phyloP scores from a whole-genome alignment of 2,797 vertebrate genomes.

The Darevskia mixta region DNA sequence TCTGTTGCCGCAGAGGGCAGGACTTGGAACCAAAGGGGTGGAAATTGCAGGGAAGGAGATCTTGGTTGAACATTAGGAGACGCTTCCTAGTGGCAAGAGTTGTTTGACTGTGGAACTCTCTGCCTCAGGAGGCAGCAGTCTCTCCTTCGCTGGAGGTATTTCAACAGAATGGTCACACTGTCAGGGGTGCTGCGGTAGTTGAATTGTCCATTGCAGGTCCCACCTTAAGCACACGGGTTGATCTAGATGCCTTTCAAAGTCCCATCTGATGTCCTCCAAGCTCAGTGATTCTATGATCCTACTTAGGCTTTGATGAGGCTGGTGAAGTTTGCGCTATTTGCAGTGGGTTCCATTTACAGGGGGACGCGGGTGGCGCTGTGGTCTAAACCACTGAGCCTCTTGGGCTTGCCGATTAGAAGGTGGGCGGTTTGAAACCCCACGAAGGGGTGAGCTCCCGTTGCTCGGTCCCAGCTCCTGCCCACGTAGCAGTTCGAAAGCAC shows the following conservation, averaged over 20 bases:
- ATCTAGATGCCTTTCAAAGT: background rate
- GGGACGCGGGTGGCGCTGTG: too few relatives aligned
- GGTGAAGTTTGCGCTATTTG: background rate
- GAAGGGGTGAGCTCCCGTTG: too few relatives aligned
- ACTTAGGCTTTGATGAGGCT: background rate
- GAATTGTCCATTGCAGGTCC: background rate
- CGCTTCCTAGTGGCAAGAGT: background rate
- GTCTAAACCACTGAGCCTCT: too few relatives aligned
- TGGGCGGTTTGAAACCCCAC: too few relatives aligned
- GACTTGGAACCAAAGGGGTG: background rate
- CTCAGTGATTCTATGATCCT: too few relatives aligned
- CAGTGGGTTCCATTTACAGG: background rate
- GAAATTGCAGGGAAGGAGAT: background rate
- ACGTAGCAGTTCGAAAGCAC: too few relatives aligned
- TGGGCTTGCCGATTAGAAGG: too few relatives aligned
- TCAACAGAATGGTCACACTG: background rate
- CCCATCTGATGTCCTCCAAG: background rate
- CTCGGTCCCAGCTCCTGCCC: too few relatives aligned
- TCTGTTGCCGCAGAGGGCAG: background rate
- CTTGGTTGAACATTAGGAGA: background rate
- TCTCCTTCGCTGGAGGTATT: background rate
- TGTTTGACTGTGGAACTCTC: background rate
- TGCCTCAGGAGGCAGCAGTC: background rate
- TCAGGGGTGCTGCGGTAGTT: background rate
- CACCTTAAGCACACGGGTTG: background rate